Evolutionary conservation across 1,140 invertebrate species (phyloP).

Genomic region (Cherax quadricarinatus): DNA sequence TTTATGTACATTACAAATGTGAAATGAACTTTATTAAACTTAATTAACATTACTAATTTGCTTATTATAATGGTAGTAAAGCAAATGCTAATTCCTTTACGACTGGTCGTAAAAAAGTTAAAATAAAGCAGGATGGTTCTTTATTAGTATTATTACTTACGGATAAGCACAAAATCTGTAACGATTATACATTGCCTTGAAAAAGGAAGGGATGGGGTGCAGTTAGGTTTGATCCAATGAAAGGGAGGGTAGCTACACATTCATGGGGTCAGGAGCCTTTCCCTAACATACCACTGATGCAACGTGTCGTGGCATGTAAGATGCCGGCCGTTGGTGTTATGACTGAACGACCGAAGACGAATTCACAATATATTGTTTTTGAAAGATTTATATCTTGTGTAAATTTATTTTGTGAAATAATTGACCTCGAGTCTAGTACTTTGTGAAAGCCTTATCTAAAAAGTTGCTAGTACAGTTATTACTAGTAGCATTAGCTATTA

Average conservation of each 20-base stretch:
- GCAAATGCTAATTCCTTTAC: neutral
- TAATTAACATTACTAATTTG: neutral
- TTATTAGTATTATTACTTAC: no score
- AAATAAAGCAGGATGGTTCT: neutral
- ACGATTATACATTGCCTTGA: no score
- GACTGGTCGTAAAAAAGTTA: neutral
- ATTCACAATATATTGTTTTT: neutral
- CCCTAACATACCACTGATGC: no score
- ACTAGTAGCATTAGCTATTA: neutral
- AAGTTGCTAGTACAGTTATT: slow-evolving; percentile 6
- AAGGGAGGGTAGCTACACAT: no score
- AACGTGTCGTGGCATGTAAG: no score
- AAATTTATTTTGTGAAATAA: neutral
- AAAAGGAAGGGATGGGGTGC: no score
- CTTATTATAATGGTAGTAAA: neutral
- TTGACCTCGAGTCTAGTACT: neutral
- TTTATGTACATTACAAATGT: neutral
- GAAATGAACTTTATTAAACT: neutral
- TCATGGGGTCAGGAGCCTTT: no score
- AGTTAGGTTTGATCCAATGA: no score
- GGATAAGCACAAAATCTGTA: no score
- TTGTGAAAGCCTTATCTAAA: slow-evolving; percentile 16
- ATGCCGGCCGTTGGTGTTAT: no score
- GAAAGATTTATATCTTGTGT: neutral
- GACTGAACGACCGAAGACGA: no score